phyloP scores from a whole-genome alignment of 1,140 invertebrate genomes.

The Drosophila virilis region DNA sequence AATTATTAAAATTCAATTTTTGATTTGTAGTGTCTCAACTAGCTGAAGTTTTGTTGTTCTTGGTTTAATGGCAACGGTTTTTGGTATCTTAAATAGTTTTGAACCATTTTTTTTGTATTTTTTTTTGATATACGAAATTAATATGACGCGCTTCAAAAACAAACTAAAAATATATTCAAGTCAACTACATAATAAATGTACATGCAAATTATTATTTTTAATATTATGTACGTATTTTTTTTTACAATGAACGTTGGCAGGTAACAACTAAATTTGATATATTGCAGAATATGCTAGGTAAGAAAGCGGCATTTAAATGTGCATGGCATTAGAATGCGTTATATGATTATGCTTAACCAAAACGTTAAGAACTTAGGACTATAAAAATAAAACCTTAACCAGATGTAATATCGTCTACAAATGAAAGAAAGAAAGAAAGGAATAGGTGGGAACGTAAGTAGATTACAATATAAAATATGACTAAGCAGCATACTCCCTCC shows the following conservation, averaged over 20 bases:
- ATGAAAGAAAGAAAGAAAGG: slow-evolving; percentile 27
- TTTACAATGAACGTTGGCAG: slow-evolving; percentile 65
- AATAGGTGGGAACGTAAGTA: slow-evolving; percentile 9
- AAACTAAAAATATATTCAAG: slow-evolving; percentile 51
- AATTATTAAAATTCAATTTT: slow-evolving; percentile 49
- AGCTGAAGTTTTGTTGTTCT: slow-evolving; percentile 57
- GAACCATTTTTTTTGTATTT: slow-evolving; percentile 17
- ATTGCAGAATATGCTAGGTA: slow-evolving; percentile 20
- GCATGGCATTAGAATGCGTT: slow-evolving; percentile 34
- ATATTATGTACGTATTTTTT: slow-evolving; percentile 39
- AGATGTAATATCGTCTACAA: slow-evolving; percentile 25
- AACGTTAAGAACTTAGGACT: slow-evolving; percentile 22
- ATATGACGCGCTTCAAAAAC: slow-evolving; percentile 16
- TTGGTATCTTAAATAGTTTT: slow-evolving; percentile 3
- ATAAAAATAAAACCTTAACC: slow-evolving; percentile 53
- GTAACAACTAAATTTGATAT: slow-evolving; percentile 24
- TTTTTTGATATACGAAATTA: slow-evolving; percentile 38
- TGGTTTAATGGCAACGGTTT: slow-evolving; percentile 53
- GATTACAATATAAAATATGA: slow-evolving; percentile 8
- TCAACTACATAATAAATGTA: slow-evolving; percentile 45
- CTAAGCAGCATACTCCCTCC: slow-evolving; percentile 4
- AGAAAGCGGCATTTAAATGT: slow-evolving; percentile 29
- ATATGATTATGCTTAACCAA: slow-evolving; percentile 26
- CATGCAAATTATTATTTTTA: slow-evolving; percentile 43
- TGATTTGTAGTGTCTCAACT: slow-evolving; percentile 79